phyloP scores from a whole-genome alignment of 1,140 invertebrate species.

The Colletes latitarsis region DNA sequence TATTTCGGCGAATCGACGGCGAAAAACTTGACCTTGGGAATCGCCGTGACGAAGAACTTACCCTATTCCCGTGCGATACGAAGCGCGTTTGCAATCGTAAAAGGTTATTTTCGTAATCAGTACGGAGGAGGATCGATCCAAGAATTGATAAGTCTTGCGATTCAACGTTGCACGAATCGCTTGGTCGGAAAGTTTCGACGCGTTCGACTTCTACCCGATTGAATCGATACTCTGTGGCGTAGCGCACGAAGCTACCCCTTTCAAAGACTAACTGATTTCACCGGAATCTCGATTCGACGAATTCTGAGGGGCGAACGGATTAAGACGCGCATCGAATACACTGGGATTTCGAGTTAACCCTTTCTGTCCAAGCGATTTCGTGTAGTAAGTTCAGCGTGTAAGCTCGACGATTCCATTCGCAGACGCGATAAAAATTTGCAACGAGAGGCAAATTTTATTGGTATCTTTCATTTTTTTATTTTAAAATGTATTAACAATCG shows the following conservation, averaged over 20 bases:
- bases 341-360: too few species aligned
- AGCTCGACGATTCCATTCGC: too few species aligned
- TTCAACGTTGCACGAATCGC: neutral
- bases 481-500: too few species aligned
- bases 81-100: too few species aligned
- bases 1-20: slow-evolving; percentile 21
- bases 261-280: neutral
- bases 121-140: neutral
- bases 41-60: too few species aligned
- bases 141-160: neutral
- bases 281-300: neutral
- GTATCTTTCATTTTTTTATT: too few species aligned
- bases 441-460: too few species aligned
- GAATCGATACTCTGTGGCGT: neutral
- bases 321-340: neutral
- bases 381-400: too few species aligned
- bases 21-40: slow-evolving; percentile 12
- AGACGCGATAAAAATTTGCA: too few species aligned
- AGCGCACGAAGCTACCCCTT: neutral
- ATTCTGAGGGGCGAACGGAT: neutral
- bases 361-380: too few species aligned
- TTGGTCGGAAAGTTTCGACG: neutral
- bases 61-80: neutral
- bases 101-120: too few species aligned
- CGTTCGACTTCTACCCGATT: neutral